Conservation (phyloP, 1,140 invertebrate genomes). For the Charaxes varanes region DNA sequence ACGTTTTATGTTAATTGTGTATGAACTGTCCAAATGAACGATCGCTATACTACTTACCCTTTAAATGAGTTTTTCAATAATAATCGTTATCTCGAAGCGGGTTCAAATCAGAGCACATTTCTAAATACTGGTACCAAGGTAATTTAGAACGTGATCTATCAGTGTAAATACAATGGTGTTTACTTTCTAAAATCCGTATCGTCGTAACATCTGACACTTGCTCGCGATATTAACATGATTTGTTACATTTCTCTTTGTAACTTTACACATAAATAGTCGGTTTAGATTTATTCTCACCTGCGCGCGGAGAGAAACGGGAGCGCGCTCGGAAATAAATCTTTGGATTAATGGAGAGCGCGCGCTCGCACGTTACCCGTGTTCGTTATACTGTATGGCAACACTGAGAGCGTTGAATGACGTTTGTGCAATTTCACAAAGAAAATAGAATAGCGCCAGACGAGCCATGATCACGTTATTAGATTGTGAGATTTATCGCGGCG, state of each 20-base stretch:
- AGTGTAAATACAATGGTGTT: constrained; percentile 24
- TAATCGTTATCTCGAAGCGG: no score
- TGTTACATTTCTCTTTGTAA: constrained; percentile 49
- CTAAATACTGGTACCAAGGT: background rate
- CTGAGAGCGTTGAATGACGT: no score
- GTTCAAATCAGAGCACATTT: no score
- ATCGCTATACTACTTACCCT: no score
- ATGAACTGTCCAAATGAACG: no score
- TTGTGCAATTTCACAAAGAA: no score
- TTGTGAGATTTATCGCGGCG: no score
- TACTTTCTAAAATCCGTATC: constrained; percentile 40
- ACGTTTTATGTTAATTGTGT: no score
- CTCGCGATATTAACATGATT: constrained; percentile 47
- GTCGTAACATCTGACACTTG: constrained; percentile 28
- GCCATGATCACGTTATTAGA: no score
- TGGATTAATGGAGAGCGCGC: constrained; percentile 47
- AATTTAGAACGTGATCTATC: constrained; percentile 22
- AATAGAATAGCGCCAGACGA: no score
- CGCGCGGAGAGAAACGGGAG: constrained; percentile 55
- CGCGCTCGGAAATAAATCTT: constrained; percentile 51
- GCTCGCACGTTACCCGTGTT: constrained; percentile 28
- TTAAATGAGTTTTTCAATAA: no score
- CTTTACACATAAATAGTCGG: constrained; percentile 48
- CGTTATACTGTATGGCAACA: no score
- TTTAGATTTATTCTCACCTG: constrained; percentile 58